These are phyloP conservation scores for Siderastrea siderea DNA, from an alignment of 92 coral and sea anemone species.

Conservation along the genomic window DNA sequence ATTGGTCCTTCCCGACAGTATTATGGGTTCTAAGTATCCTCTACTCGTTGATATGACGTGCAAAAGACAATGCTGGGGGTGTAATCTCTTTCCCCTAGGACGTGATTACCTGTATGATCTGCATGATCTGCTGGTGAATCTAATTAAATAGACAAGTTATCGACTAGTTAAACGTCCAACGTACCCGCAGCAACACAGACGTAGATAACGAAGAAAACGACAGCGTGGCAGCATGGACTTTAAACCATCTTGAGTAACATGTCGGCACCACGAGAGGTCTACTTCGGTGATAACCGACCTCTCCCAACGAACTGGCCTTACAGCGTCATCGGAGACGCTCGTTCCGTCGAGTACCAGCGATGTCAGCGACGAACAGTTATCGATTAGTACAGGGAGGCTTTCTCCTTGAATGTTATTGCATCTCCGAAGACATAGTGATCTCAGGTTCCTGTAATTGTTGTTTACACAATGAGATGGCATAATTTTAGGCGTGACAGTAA, in stretches of 20 bases:
- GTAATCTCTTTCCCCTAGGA: too few species aligned
- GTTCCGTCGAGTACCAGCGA: slow-evolving; percentile 94
- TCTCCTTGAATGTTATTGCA: slow-evolving; percentile 79
- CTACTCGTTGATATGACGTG: too few species aligned
- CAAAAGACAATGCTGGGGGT: too few species aligned
- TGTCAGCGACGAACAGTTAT: slow-evolving; percentile 66
- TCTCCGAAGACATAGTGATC: slow-evolving; percentile 81
- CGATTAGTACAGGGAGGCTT: slow-evolving; percentile 72
- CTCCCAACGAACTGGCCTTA: slow-evolving; percentile 77
- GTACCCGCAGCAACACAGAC: slow-evolving; percentile 90
- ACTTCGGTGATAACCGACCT: slow-evolving; percentile 74
- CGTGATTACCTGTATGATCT: not conserved
- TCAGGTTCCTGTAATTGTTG: slow-evolving; percentile 47
- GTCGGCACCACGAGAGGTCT: slow-evolving; percentile 95
- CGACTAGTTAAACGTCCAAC: not conserved
- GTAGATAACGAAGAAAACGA: slow-evolving; percentile 73
- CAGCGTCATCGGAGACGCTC: slow-evolving; percentile 66
- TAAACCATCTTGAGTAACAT: slow-evolving; percentile 79
- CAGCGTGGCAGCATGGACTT: slow-evolving; percentile 74
- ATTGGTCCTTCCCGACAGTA: too few species aligned
- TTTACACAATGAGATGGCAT: not conserved
- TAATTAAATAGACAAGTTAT: not conserved
- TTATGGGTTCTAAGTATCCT: too few species aligned
- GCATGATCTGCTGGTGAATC: not conserved
- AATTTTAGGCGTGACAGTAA: not conserved